Conservation (phyloP, 2,113 vertebrate species). For the Thinocorus orbignyianus region DNA sequence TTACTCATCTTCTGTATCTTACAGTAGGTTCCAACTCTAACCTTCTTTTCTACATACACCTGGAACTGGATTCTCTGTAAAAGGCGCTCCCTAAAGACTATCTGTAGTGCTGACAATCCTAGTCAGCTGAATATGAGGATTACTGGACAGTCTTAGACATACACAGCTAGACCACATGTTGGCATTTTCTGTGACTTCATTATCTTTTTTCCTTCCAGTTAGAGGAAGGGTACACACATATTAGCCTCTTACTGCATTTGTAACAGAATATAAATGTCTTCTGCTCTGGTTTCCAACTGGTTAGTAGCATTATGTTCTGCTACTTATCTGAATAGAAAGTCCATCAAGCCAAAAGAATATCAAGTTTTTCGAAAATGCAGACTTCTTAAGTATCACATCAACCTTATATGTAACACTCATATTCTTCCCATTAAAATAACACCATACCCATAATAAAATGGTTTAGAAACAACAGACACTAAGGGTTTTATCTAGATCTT, state of each 20-base stretch:
- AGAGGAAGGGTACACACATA: background rate
- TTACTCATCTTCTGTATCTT: background rate
- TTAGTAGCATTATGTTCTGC: background rate
- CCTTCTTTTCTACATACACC: background rate
- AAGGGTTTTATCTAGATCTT: background rate
- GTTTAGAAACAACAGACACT: background rate
- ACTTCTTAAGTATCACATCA: background rate
- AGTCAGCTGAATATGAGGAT: background rate
- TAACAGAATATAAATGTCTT: background rate
- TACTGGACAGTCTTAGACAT: background rate
- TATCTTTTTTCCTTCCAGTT: background rate
- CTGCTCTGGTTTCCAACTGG: background rate
- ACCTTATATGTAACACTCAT: background rate
- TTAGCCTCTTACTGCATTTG: background rate
- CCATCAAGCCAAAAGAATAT: background rate
- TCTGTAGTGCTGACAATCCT: background rate
- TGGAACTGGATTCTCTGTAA: background rate
- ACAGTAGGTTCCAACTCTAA: background rate
- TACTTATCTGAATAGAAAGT: background rate
- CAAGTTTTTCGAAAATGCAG: background rate
- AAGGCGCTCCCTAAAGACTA: background rate
- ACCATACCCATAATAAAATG: background rate
- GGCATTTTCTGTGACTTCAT: background rate
- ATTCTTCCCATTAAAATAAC: background rate
- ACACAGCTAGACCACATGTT: background rate